Evolutionary conservation across 2,113 vertebrate genomes (phyloP).

Genomic region (Sminthopsis crassicaudata): DNA sequence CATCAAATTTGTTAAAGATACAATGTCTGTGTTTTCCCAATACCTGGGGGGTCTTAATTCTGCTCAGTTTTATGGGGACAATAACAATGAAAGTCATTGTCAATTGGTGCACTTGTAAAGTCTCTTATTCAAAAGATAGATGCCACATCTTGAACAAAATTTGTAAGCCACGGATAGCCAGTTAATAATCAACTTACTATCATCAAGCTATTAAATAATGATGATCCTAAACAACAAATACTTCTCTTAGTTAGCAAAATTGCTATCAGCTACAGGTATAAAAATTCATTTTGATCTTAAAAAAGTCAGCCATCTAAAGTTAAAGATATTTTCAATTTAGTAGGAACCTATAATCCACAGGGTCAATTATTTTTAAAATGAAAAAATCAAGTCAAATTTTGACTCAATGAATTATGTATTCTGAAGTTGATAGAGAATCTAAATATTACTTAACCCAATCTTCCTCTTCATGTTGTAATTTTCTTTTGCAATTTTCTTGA

Average conservation of each 20-base stretch:
- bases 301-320: not conserved
- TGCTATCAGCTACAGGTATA: not conserved
- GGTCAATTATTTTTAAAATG: not conserved
- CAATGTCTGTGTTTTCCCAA: not conserved
- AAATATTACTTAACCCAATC: not conserved
- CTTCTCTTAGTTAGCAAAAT: not conserved
- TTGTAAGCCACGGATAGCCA: not conserved
- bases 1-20: not conserved
- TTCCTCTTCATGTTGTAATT: not conserved
- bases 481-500: not conserved
- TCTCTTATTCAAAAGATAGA: not conserved
- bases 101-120: not conserved
- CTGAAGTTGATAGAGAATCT: not conserved
- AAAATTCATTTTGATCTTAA: not conserved
- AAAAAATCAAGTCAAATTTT: not conserved
- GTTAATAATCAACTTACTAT: not conserved
- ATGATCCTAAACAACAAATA: not conserved
- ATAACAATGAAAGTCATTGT: not conserved
- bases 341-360: not conserved
- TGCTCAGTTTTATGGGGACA: not conserved
- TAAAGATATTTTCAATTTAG: not conserved
- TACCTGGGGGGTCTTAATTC: not conserved
- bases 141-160: not conserved
- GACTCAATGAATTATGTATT: not conserved
- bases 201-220: slow-evolving; percentile 29